These are phyloP conservation scores for Tringa solitaria DNA, from an alignment of 2,113 vertebrate genomes.

Conservation along the genomic window DNA sequence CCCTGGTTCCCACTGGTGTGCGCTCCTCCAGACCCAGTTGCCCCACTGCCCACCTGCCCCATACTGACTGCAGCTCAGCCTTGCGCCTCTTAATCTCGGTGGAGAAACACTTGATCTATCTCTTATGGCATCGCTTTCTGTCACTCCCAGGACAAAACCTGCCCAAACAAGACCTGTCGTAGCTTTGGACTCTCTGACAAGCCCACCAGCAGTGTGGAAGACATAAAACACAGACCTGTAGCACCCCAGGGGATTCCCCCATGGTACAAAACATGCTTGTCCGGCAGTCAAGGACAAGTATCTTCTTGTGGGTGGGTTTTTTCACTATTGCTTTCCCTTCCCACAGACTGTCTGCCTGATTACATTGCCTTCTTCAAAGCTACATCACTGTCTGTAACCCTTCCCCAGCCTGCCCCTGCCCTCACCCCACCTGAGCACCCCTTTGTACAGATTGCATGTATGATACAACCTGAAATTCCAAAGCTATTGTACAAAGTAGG, in stretches of 20 bases:
- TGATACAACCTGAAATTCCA: slow-evolving; percentile 80
- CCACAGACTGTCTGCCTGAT: slow-evolving; percentile 50
- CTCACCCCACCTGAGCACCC: background rate
- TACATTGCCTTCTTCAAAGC: slow-evolving; percentile 27
- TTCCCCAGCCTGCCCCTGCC: background rate
- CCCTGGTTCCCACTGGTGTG: background rate
- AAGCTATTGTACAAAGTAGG: slow-evolving; percentile 88
- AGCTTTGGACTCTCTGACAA: slow-evolving; percentile 22
- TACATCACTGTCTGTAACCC: slow-evolving; percentile 22
- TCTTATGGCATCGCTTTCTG: background rate
- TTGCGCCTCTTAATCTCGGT: background rate
- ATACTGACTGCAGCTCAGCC: background rate
- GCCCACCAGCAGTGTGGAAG: slow-evolving; percentile 34
- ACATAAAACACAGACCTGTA: background rate
- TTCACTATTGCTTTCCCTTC: background rate
- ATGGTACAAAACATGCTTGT: background rate
- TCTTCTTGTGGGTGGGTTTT: slow-evolving; percentile 33
- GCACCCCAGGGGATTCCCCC: slow-evolving; percentile 14
- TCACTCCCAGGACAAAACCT: background rate
- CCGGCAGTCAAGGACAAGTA: slow-evolving; percentile 30
- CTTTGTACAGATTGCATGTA: slow-evolving; percentile 69
- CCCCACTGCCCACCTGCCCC: background rate
- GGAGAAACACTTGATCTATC: background rate
- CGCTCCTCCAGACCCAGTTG: background rate
- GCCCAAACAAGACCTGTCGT: background rate